Evolutionary conservation across 2,797 vertebrate species (phyloP).

Genomic region (Mionectes olivaceus): DNA sequence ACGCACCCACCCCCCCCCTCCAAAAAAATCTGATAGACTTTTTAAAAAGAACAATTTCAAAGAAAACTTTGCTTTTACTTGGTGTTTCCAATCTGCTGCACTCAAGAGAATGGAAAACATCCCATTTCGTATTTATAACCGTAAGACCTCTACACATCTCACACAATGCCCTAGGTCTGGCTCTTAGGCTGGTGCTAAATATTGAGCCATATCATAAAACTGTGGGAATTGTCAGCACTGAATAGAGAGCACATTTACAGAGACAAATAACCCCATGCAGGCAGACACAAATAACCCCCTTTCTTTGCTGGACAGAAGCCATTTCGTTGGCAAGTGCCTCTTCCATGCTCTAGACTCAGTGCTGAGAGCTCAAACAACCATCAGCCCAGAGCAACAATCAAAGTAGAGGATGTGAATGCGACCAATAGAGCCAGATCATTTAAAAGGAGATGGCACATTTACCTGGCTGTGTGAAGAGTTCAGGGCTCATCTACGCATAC

Average conservation of each 20-base stretch:
- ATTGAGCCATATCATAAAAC: neutral
- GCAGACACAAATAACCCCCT: neutral
- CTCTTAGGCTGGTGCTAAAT: neutral
- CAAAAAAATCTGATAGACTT: neutral
- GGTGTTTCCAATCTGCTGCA: neutral
- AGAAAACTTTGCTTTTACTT: neutral
- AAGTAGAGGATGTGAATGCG: neutral
- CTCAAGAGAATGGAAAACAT: neutral
- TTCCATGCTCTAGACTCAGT: neutral
- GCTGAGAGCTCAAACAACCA: neutral
- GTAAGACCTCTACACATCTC: neutral
- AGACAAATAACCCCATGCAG: constrained; percentile 17
- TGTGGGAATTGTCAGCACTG: constrained; percentile 20
- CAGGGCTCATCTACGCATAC: neutral
- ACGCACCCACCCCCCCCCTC: neutral
- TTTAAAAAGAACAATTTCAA: neutral
- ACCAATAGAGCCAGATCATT: neutral
- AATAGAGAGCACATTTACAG: neutral
- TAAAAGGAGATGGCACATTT: neutral
- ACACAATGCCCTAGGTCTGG: neutral
- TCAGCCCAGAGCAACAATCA: neutral
- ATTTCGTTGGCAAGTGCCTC: neutral
- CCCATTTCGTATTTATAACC: neutral
- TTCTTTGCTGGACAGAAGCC: neutral
- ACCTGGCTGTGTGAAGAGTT: neutral